A percentile compares a stretch with the other conserved stretches of the same genome.
Conservation (phyloP, 2,888 invertebrate species). For the Heliconius ethilla region DNA sequence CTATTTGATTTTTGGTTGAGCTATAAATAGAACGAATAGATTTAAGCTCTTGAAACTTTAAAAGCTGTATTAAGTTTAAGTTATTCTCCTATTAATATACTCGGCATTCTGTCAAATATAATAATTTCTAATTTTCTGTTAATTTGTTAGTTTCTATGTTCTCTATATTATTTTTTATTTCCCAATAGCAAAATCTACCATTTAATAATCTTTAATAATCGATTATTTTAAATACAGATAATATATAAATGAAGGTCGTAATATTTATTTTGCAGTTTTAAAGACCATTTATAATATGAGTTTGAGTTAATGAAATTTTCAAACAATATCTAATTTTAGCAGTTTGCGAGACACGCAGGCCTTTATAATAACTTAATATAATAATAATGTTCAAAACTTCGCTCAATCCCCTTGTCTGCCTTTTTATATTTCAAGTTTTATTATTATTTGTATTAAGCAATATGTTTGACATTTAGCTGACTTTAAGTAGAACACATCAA, state of each 20-base stretch:
- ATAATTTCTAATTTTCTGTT: background rate
- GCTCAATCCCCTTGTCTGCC: constrained; percentile 6
- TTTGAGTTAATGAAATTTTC: constrained; percentile 17
- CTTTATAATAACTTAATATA: constrained; percentile 22
- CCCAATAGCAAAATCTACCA: background rate
- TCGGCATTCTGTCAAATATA: background rate
- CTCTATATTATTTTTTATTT: no score
- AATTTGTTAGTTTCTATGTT: background rate
- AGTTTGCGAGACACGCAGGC: constrained; percentile 18
- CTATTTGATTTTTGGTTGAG: no score
- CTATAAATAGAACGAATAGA: no score
- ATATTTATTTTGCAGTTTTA: background rate
- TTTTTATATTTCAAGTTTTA: constrained; percentile 8
- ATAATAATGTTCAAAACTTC: constrained; percentile 23
- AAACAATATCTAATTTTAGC: constrained; percentile 21
- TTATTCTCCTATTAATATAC: background rate
- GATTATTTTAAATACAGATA: background rate
- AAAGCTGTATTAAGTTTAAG: no score
- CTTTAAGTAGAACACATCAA: background rate
- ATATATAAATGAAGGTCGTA: background rate
- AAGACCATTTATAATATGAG: background rate
- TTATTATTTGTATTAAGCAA: background rate
- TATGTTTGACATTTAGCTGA: constrained; percentile 12
- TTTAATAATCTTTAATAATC: background rate
- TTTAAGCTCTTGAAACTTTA: no score